Evolutionary conservation across 2,888 invertebrate genomes (phyloP).

Genomic region (Nycteola revayana): DNA sequence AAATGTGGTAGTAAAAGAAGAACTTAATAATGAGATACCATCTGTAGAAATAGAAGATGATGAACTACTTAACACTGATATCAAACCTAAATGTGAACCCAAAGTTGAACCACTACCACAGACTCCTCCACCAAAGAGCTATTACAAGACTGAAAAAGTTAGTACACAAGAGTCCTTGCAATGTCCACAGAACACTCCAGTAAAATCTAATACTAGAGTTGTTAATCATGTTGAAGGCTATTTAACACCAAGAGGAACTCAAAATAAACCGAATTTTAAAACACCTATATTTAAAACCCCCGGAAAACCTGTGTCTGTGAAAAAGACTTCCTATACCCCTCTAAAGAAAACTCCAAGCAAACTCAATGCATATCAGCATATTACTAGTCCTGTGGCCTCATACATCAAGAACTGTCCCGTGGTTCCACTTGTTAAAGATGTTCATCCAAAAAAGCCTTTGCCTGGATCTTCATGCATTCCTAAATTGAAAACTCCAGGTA

Average conservation of each 20-base stretch:
- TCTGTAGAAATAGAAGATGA: slow-evolving; percentile 3
- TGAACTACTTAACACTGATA: slow-evolving; percentile 1
- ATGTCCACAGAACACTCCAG: slow-evolving; percentile 32
- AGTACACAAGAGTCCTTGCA: slow-evolving; percentile 8
- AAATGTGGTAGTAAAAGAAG: too few species aligned
- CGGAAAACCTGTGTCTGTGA: slow-evolving; percentile 34
- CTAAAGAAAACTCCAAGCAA: slow-evolving; percentile 44
- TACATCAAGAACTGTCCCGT: slow-evolving; percentile 62
- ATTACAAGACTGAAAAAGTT: slow-evolving; percentile 4
- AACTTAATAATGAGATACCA: too few species aligned
- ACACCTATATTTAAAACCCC: slow-evolving; percentile 59
- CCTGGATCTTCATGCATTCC: slow-evolving; percentile 51
- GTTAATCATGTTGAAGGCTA: slow-evolving; percentile 15
- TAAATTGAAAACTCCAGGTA: slow-evolving; percentile 39
- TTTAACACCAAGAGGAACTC: slow-evolving; percentile 25
- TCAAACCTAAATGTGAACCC: slow-evolving; percentile 6
- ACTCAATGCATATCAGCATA: slow-evolving; percentile 50
- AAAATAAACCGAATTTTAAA: slow-evolving; percentile 39
- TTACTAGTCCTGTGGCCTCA: slow-evolving; percentile 62
- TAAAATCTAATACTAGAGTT: slow-evolving; percentile 24
- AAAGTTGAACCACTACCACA: background rate
- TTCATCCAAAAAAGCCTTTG: slow-evolving; percentile 55
- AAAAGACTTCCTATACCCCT: slow-evolving; percentile 38
- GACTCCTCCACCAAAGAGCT: slow-evolving; percentile 10
- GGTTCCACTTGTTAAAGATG: slow-evolving; percentile 53